Base-by-base conservation (phyloP, 2,797 vertebrate genomes). In the Cyprinella venusta region DNA sequence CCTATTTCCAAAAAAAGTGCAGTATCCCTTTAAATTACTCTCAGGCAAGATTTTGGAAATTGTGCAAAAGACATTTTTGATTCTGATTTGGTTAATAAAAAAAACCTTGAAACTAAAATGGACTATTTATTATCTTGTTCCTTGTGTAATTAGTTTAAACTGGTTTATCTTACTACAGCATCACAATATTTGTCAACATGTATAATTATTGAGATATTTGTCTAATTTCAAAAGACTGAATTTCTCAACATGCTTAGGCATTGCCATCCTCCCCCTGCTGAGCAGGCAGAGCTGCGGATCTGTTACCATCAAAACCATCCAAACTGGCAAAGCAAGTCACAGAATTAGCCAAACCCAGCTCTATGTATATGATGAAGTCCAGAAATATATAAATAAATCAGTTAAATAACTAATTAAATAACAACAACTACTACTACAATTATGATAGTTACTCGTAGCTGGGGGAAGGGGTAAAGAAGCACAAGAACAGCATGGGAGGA, bases 281-380 rank as follows among this genome's bases (percentile, higher is more conserved):
- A 81, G 92, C 87, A 85, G 86, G 86, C 84, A 77, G 86, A 89
- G 85, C 88, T 85, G 89, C 79, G 90, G 92, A 92, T 89, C 88
- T 89, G 87, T 90, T 89, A 88, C 67, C 81, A 79, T 88, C 82
- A 87, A 78, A 87, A 80, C 65, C 84, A 16, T 91, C 89, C 91
- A 92, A 93, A 90, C 92, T 93, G 92, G 92, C 92, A 93, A 84
- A 69, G 85, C 65, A 42, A 33, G 59, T 52, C 7, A 81, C 72
- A 82, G 59, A 81, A 86, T 85, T 76, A 88, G 91, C 91, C 90
- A 92, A 92, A 88, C 87, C 83, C 70, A 86, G 87, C 85, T 86
- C 86, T 87, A 85, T 65, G 24, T 81, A 54, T 67, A 83, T 12
- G 76, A 87, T 87, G 18, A 84, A 75, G 72, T 86, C 72, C 68